Conservation (phyloP, 2,797 vertebrate genomes). For the Vipera latastei region DNA sequence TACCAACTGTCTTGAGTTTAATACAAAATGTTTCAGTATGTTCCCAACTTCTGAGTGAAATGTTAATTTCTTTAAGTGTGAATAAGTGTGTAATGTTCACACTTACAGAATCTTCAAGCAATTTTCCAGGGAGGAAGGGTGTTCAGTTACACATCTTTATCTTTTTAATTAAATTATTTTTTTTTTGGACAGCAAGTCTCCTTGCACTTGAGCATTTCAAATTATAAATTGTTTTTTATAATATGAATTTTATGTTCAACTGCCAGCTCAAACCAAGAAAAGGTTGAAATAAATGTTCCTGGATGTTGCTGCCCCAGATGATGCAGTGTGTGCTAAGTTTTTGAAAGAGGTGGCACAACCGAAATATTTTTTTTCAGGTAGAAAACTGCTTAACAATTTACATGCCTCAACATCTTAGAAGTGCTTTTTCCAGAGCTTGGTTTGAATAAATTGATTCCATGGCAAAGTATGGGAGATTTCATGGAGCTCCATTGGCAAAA, state of each 20-base stretch:
- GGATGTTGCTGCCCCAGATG: background rate
- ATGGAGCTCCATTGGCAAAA: background rate
- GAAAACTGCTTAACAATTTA: background rate
- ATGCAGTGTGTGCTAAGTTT: background rate
- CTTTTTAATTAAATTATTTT: slow-evolving; percentile 10
- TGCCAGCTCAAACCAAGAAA: background rate
- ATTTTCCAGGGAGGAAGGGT: background rate
- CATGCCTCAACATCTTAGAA: background rate
- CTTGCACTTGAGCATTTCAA: background rate
- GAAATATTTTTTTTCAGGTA: background rate
- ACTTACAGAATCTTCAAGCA: background rate
- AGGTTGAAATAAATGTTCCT: background rate
- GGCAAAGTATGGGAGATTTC: background rate
- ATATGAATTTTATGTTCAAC: background rate
- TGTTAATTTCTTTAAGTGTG: background rate
- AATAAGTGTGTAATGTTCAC: too few relatives aligned
- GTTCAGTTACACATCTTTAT: background rate
- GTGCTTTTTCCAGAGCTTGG: background rate
- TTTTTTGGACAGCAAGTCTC: background rate
- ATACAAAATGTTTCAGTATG: background rate
- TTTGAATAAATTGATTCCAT: background rate
- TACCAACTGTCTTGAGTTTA: background rate
- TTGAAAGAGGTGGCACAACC: background rate
- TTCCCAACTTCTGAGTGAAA: background rate
- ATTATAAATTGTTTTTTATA: background rate